Evolutionary conservation across 2,113 vertebrate species (phyloP).

Genomic region (Poicephalus gulielmi): DNA sequence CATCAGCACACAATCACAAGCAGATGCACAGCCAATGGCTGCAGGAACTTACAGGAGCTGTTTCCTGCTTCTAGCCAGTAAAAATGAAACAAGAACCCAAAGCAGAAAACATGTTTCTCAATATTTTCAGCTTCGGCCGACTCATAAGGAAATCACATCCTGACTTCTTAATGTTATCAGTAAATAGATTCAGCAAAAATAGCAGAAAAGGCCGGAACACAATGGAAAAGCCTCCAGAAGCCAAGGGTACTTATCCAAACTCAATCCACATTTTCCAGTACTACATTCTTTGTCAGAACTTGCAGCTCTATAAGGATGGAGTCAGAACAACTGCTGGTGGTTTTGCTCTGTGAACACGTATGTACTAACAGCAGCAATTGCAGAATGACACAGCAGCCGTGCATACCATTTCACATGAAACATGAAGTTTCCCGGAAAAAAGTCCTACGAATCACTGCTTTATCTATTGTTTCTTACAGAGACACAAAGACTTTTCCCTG

Average conservation of each 20-base stretch:
- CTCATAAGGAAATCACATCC: background rate
- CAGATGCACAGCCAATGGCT: background rate
- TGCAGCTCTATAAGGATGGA: background rate
- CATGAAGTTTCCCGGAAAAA: background rate
- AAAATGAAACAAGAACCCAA: background rate
- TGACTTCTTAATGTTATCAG: background rate
- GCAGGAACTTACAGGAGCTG: background rate
- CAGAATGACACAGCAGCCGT: background rate
- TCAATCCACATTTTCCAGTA: background rate
- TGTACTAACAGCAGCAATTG: rapidly evolving
- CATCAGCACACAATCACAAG: background rate
- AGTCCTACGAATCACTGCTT: background rate
- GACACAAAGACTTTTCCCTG: background rate
- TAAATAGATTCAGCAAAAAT: background rate
- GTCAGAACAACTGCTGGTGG: background rate
- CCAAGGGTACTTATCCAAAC: background rate
- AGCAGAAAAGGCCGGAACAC: rapidly evolving
- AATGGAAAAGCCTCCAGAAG: background rate
- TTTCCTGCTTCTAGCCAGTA: background rate
- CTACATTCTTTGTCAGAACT: background rate
- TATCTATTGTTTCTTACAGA: too few relatives aligned
- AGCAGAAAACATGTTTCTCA: background rate
- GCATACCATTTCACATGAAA: background rate
- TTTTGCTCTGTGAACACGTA: background rate
- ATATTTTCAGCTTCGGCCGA: background rate